Base-by-base conservation (phyloP, 2,888 invertebrate species). In the Melinopterus prodromus region DNA sequence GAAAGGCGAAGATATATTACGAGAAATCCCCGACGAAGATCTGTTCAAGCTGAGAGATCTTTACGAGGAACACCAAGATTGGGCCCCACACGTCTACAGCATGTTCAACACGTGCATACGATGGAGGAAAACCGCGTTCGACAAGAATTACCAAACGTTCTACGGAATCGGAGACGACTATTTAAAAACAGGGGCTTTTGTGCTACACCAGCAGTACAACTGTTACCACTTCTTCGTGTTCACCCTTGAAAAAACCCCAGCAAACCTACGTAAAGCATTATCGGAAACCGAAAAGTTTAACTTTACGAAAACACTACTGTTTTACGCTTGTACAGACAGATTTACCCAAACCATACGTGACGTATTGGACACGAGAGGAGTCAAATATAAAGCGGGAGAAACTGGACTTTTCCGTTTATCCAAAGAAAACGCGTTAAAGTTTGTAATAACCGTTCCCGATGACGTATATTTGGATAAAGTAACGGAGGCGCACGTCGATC, bases 141-240 rank as follows among this genome's bases (percentile, higher is more conserved):
- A 83, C 71, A 81, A 83, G 76, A 82, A 83, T 12, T 83, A 84
- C 53, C 78, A 90, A 78, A 86, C 87, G 83, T 89, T 91, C 14
- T 90, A 88, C 79, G 89, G 90, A 76, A 90, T 90, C 1, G 86
- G 86, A 69, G 90, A 90, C 53, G 86, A 90, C 77, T 84, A 89
- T 38, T 77, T 77, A 69, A 78, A 77, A 35, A 88, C 88, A 82
- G 91, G 90, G 37, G 88, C 86, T 36, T 86, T 87, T 76, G 81
- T 88, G 79, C 85, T 84, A 12, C 83, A 86, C 36, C 79, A 81
- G 35, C 77, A 83, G 81, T 82, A 81, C 80, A 81, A 79, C 79
- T 82, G 82, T 71, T 85, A 83, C 81, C 81, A 85, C 77, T 70
- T 86, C 36, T 82, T 86, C 80, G 71, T 85, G 35, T 88, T 87